Percentiles rank a stretch among this genome's conserved stretches.
Conservation (phyloP, 2,797 vertebrate genomes). For the Paguma larvata region DNA sequence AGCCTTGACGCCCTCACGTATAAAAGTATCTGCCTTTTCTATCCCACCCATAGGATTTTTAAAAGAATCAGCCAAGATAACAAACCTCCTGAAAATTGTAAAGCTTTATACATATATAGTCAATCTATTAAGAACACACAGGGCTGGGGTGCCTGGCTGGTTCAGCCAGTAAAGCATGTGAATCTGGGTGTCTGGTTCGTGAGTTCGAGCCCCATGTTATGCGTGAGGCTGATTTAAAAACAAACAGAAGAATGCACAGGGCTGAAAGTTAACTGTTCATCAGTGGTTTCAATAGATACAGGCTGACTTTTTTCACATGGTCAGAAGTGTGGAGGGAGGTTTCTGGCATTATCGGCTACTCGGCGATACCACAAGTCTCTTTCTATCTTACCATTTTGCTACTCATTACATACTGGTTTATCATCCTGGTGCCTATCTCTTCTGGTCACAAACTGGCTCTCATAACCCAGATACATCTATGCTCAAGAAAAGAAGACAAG, state of each 20-base stretch:
- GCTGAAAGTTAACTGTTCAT: background rate
- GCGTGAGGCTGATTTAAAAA: background rate
- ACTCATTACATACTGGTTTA: background rate
- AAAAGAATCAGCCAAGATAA: conserved; percentile 38
- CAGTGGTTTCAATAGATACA: background rate
- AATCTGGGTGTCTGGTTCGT: background rate
- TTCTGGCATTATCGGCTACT: background rate
- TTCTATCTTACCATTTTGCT: background rate
- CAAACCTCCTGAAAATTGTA: background rate
- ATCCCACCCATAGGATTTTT: background rate
- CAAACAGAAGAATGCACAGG: background rate
- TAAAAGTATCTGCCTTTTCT: conserved; percentile 39
- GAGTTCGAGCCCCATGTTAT: background rate
- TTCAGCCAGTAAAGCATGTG: background rate
- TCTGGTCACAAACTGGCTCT: background rate
- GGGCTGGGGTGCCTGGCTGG: background rate
- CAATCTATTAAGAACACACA: background rate
- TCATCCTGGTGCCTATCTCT: background rate
- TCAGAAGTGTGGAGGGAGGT: background rate
- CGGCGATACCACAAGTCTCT: background rate
- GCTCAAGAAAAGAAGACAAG: conserved; percentile 16
- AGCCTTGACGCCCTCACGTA: background rate
- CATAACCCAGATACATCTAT: background rate
- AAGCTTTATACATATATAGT: background rate
- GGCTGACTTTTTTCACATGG: background rate